Base-by-base conservation (phyloP, 2,888 invertebrate genomes). In the Drosophila prolongata region DNA sequence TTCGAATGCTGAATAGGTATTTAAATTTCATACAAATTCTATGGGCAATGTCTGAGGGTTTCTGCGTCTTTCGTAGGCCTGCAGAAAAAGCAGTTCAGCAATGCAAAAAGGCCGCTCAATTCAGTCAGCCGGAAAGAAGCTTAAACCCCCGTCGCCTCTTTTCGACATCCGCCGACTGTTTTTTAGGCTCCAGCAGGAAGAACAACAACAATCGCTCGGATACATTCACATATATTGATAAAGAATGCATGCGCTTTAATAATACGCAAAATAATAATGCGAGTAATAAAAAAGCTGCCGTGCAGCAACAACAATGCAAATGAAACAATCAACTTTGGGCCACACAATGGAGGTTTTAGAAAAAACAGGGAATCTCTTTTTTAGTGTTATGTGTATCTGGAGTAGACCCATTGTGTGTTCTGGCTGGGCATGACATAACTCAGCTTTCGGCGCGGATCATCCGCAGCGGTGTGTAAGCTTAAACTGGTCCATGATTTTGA, bases 11-110 rank as follows among this genome's bases (percentile, higher is more conserved):
- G 89, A 85, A 85, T 84, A 84, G 85, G 89, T 89, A 89, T 89
- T 87, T 89, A 89, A 89, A 87, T 84, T 87, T 87, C 87, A 87
- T 88, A 89, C 87, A 88, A 83, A 86, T 89, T 83, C 89, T 86
- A 84, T 88, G 87, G 80, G 77, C 77, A 62, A 69, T 65, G 73
- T 69, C 64, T 78, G 79, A 73, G 76, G 71, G 68, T 47, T 5
- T 54, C 69, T 55, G 65, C 30, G 65, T 11, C 70, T 69, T 81
- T 64, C 72, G 71, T 71, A 66, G 84, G 72, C 83, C 70, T 71
- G 70, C 54, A 60, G 57, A 60, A 69, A 80, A 82, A 42, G 57
- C 79, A 60, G 81, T 84, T 83, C 79, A 87, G 89, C 78, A 71
- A 78, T 87, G 86, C 88, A 78, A 84, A 81, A 86, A 74, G 67